These are phyloP conservation scores for Siniperca undulata DNA, from an alignment of 2,797 vertebrate genomes.

Conservation along the genomic window DNA sequence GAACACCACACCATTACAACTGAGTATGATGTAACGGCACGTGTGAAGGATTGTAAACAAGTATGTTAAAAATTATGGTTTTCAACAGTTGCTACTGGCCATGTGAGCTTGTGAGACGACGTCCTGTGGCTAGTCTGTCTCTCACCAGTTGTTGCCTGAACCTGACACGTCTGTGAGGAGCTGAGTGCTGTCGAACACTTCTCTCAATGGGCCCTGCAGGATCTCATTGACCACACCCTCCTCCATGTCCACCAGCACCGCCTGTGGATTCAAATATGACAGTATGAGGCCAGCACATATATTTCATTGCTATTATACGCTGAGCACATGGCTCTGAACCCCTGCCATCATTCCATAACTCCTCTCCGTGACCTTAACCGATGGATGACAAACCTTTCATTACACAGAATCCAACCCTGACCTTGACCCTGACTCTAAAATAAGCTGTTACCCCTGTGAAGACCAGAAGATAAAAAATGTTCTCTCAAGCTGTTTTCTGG, in stretches of 20 bases:
- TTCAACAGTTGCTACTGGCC: constrained; percentile 4
- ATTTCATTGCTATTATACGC: background rate
- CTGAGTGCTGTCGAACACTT: constrained; percentile 95
- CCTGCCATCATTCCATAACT: constrained; percentile 20
- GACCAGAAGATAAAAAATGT: background rate
- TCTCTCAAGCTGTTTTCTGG: constrained; percentile 8
- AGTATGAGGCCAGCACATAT: constrained; percentile 6
- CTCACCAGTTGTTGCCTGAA: constrained; percentile 99
- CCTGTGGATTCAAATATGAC: constrained; percentile 81
- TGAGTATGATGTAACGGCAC: background rate
- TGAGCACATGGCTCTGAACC: background rate
- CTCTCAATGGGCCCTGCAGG: constrained; percentile 93
- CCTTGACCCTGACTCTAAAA: constrained; percentile 19
- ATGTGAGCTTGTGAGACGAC: background rate
- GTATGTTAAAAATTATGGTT: background rate
- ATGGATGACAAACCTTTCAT: background rate
- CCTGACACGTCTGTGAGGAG: constrained; percentile 97
- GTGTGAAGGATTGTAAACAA: constrained; percentile 4
- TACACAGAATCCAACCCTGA: background rate
- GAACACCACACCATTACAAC: background rate
- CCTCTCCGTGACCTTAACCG: constrained; percentile 22
- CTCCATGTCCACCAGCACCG: constrained; percentile 98
- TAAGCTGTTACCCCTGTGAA: background rate
- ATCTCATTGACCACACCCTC: constrained; percentile 97
- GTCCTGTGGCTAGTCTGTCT: constrained; percentile 28